These are phyloP conservation scores for Remorina albescens DNA, from an alignment of 2,797 vertebrate genomes.

Conservation along the genomic window DNA sequence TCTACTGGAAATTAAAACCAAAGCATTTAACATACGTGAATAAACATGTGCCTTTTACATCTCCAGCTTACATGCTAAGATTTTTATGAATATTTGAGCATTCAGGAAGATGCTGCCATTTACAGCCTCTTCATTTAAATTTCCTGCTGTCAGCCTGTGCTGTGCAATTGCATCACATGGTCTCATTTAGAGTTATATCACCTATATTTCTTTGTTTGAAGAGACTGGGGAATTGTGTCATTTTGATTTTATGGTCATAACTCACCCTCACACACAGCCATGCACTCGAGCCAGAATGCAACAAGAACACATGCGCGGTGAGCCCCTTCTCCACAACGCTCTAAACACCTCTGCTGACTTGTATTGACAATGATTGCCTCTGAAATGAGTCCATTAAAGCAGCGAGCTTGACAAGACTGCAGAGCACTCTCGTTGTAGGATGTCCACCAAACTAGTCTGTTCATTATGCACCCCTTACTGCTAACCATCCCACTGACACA, in stretches of 20 bases:
- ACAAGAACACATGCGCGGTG: slow-evolving; percentile 29
- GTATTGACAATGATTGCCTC: slow-evolving; percentile 95
- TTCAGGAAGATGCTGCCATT: slow-evolving; percentile 85
- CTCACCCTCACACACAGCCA: slow-evolving; percentile 76
- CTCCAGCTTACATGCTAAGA: slow-evolving; percentile 87
- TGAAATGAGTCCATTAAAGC: slow-evolving; percentile 93
- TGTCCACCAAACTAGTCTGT: slow-evolving; percentile 67
- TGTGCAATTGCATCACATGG: slow-evolving; percentile 82
- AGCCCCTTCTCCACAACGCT: slow-evolving; percentile 52
- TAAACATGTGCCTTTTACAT: slow-evolving; percentile 86
- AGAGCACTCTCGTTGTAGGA: slow-evolving; percentile 58
- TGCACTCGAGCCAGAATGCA: slow-evolving; percentile 85
- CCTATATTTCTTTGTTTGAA: slow-evolving; percentile 85
- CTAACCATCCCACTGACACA: slow-evolving; percentile 79
- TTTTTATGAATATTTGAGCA: slow-evolving; percentile 90
- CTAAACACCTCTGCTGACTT: slow-evolving; percentile 86
- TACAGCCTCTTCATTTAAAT: slow-evolving; percentile 92
- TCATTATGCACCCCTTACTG: slow-evolving; percentile 82
- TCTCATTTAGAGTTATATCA: slow-evolving; percentile 84
- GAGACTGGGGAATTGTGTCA: slow-evolving; percentile 87
- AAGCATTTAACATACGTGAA: slow-evolving; percentile 70
- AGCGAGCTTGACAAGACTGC: slow-evolving; percentile 86
- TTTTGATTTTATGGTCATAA: slow-evolving; percentile 86
- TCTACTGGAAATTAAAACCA: slow-evolving; percentile 19
- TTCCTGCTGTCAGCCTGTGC: slow-evolving; percentile 87